These are phyloP conservation scores for Megalops cyprinoides DNA, from an alignment of 2,797 vertebrate species.

Conservation along the genomic window DNA sequence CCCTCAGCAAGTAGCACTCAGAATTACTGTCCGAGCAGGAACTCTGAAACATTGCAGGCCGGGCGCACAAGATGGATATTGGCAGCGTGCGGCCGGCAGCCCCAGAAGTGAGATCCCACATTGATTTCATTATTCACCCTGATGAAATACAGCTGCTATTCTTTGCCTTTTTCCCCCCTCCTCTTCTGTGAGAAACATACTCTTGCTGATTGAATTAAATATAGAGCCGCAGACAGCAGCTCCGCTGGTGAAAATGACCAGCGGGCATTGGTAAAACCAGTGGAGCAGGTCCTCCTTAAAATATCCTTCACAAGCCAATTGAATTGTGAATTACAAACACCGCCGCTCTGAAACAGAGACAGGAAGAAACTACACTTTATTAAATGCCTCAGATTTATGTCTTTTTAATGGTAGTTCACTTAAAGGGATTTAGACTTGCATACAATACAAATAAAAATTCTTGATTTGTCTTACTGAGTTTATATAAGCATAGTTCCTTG, in stretches of 20 bases:
- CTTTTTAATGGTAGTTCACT: no score
- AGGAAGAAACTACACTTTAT: neutral
- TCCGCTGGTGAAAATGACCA: slow-evolving; percentile 68
- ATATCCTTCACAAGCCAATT: slow-evolving; percentile 28
- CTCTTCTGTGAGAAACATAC: slow-evolving; percentile 6
- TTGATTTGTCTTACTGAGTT: no score
- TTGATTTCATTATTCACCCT: slow-evolving; percentile 27
- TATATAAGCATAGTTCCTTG: no score
- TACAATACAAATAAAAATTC: no score
- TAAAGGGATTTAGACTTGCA: no score
- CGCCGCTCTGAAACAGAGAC: neutral
- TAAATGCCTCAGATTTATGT: neutral
- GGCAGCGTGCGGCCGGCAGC: no score
- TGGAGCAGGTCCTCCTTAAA: slow-evolving; percentile 46
- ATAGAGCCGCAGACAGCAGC: slow-evolving; percentile 60
- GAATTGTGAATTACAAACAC: slow-evolving; percentile 2
- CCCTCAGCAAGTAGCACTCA: no score
- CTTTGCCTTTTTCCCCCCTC: neutral
- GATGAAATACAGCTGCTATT: slow-evolving; percentile 11
- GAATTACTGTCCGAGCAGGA: no score
- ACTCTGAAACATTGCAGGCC: no score
- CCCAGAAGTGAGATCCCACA: neutral
- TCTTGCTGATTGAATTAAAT: slow-evolving; percentile 71
- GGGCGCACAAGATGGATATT: no score
- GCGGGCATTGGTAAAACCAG: slow-evolving; percentile 56